These are phyloP conservation scores for Eurystomus gularis DNA, from an alignment of 2,113 vertebrate species.

Conservation along the genomic window DNA sequence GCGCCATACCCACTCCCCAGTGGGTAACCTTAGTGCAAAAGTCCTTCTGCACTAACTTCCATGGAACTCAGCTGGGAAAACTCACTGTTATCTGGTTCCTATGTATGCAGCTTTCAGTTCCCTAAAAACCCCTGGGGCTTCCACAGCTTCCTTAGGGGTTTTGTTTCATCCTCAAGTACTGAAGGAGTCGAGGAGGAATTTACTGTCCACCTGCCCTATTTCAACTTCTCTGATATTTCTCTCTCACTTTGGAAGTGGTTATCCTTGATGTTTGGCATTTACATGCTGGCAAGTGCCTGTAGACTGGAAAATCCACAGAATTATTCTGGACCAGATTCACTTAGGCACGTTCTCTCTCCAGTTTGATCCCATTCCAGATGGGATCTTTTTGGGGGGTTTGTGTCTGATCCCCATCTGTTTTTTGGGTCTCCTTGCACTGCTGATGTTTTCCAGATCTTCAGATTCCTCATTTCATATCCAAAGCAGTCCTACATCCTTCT, in stretches of 20 bases:
- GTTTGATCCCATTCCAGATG: background rate
- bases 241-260: background rate
- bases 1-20: background rate
- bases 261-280: background rate
- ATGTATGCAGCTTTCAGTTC: background rate
- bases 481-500: background rate
- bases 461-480: background rate
- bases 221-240: background rate
- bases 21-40: background rate
- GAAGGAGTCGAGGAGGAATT: background rate
- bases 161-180: background rate
- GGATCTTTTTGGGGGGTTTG: fast-evolving
- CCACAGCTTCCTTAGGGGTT: background rate
- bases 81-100: background rate
- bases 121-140: background rate
- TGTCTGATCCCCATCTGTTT: background rate
- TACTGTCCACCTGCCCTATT: background rate
- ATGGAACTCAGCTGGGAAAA: background rate
- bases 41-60: background rate
- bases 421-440: background rate
- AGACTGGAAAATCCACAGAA: background rate
- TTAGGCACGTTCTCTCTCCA: background rate
- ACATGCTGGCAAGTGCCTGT: background rate
- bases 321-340: background rate
- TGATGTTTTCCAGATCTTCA: background rate